Base-by-base conservation (phyloP, 2,888 invertebrate species). In the Lobophora halterata region DNA sequence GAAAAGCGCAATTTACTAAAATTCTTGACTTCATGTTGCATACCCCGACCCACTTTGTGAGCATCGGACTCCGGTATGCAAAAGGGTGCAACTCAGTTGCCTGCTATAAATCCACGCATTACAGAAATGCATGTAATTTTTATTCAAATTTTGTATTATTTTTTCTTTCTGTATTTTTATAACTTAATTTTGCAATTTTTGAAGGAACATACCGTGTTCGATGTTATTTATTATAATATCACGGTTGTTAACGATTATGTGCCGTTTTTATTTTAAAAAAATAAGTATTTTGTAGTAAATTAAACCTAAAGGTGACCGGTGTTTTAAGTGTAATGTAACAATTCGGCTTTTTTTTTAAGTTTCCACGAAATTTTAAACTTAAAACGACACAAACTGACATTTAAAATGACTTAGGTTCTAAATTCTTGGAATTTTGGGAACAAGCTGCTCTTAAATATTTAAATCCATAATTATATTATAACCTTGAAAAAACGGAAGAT, bases 41-140 rank as follows among this genome's bases (percentile, higher is more conserved):
- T 61, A 38, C 42, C 26, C 12, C 27, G 19, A 20, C 36, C 3
- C 26, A 31, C 21, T 16, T 33, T 32, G 32, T 46, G 52, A 52
- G 44, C 38, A 33, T 38, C 37, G n/a, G n/a, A n/a, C n/a, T n/a
- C n/a, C n/a, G 41, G 51, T 48, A 60, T 58, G 54, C 57, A 55
- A 59, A 45, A 25, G 18, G 34, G 31, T 33, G 17, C 43, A 46
- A 27, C 33, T 43, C 41, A 40, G 49, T 48, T 37, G 40, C 53
- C 50, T 33, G 32, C 36, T 48, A 61, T 65, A 64, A 65, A 64
- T 61, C 55, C 42, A 44, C 42, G 42, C 52, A 59, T 61, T 61
- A 59, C 50, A 34, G 49, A 56, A 61, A 52, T 35, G 46, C 46
- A 34, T 55, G 59, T 55, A 58, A 57, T 60, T 62, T 59, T 58